These are phyloP conservation scores for Hirtodrosophila trivittata DNA, from an alignment of 2,888 invertebrate species.

Conservation along the genomic window DNA sequence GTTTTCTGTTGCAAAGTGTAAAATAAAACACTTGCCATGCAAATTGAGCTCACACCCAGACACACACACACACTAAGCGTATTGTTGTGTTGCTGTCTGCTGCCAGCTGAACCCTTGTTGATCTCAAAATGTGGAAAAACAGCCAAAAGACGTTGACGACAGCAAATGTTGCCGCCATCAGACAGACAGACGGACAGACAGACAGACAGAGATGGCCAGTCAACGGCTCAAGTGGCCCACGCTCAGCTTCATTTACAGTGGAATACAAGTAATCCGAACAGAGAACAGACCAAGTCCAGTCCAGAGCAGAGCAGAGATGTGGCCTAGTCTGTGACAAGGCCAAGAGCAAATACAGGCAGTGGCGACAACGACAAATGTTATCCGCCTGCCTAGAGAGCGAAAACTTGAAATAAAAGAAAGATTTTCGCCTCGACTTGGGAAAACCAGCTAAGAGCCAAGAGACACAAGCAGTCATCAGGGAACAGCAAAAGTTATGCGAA, in stretches of 20 bases:
- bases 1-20: constrained; percentile 29
- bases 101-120: constrained; percentile 33
- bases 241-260: constrained; percentile 42
- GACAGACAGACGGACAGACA: constrained; percentile 17
- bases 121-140: constrained; percentile 22
- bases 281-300: background rate
- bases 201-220: constrained; percentile 50
- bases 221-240: constrained; percentile 13
- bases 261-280: constrained; percentile 30
- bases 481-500: constrained; percentile 62
- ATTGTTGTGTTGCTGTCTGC: constrained; percentile 1
- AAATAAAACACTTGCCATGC: constrained; percentile 31
- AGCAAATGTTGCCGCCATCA: constrained; percentile 19
- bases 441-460: constrained; percentile 2
- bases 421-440: constrained; percentile 22
- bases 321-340: constrained; percentile 24
- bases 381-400: constrained; percentile 12
- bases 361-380: constrained; percentile 38
- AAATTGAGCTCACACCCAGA: constrained; percentile 20
- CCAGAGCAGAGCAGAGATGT: background rate
- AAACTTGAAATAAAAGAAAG: constrained; percentile 67
- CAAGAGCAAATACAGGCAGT: constrained; percentile 22
- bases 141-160: constrained; percentile 33
- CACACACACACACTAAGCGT: background rate
- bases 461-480: background rate